Percentiles rank a stretch among this genome's conserved stretches.
Evolutionary conservation across 53 echinoderm and acorn worm species (phyloP).

Genomic region (Temnopleurus reevesii): DNA sequence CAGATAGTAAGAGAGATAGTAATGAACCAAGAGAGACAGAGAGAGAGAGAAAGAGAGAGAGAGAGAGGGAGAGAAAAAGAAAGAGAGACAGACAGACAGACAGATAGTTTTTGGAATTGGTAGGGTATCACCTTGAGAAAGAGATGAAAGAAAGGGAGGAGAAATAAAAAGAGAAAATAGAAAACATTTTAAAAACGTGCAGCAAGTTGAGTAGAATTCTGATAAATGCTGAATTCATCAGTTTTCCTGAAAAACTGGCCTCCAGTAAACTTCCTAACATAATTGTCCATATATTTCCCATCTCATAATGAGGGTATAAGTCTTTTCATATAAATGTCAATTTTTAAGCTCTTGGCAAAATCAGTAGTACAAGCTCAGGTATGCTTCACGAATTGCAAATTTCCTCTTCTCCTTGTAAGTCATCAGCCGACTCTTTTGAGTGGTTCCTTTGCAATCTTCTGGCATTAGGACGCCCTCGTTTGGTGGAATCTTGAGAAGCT

Average conservation of each 20-base stretch:
- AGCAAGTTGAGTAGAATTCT: no score
- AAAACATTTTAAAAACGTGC: no score
- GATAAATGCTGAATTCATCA: no score
- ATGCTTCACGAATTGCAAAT: constrained; percentile 96
- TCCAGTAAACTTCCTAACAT: no score
- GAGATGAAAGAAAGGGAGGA: neutral
- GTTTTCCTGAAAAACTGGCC: no score
- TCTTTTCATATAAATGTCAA: neutral
- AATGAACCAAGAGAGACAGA: neutral
- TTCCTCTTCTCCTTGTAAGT: constrained; percentile 96
- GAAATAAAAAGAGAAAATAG: no score
- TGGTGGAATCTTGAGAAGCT: constrained; percentile 90
- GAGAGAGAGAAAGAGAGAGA: neutral
- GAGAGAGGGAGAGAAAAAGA: neutral
- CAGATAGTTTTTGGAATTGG: neutral
- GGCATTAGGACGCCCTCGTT: constrained; percentile 85
- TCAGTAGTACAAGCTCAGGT: constrained; percentile 89
- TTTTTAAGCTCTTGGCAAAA: neutral
- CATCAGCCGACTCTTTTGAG: constrained; percentile 91
- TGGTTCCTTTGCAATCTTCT: constrained; percentile 96
- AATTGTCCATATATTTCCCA: no score
- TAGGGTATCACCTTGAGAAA: neutral
- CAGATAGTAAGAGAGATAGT: neutral
- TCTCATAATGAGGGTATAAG: no score
- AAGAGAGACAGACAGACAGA: neutral